phyloP scores from a whole-genome alignment of 2,797 vertebrate species.

The Cheirogaleus major region DNA sequence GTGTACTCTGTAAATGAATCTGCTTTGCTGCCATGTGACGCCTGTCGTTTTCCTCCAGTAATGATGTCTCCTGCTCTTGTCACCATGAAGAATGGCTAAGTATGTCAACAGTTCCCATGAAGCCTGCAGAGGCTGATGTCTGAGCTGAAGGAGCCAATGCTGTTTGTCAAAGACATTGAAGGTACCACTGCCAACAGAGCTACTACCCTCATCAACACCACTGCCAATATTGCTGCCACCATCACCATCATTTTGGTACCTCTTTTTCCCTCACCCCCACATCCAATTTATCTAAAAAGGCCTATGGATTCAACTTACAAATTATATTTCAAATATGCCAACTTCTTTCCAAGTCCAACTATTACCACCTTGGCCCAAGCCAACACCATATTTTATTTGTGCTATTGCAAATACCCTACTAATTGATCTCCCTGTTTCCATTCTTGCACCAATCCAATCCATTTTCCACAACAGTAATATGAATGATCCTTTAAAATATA shows the following conservation, averaged over 20 bases:
- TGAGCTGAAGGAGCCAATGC: neutral
- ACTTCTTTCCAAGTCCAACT: conserved; percentile 4
- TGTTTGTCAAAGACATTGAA: conserved; percentile 22
- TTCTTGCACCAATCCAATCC: neutral
- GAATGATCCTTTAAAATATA: conserved; percentile 35
- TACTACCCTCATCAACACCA: neutral
- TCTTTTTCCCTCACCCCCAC: neutral
- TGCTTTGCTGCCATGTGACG: conserved; percentile 31
- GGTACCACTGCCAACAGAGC: neutral
- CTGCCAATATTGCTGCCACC: neutral
- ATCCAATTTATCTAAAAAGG: neutral
- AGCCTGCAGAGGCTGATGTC: neutral
- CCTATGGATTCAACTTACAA: neutral
- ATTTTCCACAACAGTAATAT: neutral
- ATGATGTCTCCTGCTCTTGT: conserved; percentile 21
- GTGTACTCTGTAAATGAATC: conserved; percentile 57
- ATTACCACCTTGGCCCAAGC: neutral
- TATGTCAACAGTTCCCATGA: neutral
- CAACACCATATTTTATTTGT: neutral
- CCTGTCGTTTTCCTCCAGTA: conserved; percentile 47
- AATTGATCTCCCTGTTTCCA: neutral
- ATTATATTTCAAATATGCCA: neutral
- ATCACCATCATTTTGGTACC: neutral
- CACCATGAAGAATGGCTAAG: neutral
- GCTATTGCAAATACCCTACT: neutral